A percentile compares a stretch with the other conserved stretches of the same genome.
phyloP scores from a whole-genome alignment of 2,797 vertebrate genomes.

The Pantherophis alleghaniensis region DNA sequence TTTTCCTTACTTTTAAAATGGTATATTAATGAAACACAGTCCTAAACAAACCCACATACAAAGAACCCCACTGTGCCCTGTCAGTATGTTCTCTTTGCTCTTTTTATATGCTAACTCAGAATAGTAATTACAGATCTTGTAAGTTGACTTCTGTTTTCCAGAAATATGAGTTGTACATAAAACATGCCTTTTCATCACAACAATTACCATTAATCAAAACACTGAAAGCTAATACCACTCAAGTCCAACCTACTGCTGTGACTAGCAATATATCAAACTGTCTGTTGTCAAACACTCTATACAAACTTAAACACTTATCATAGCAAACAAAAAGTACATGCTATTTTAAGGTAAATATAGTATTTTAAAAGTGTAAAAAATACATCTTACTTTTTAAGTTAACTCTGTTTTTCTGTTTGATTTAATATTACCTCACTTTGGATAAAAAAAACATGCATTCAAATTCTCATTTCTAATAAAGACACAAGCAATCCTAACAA shows the following conservation, averaged over 20 bases:
- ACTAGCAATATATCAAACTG: slow-evolving; percentile 84
- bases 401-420: slow-evolving; percentile 64
- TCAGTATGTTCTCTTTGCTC: slow-evolving; percentile 65
- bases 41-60: slow-evolving; percentile 55
- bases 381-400: slow-evolving; percentile 54
- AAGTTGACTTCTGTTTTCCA: slow-evolving; percentile 80
- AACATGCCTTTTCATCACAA: slow-evolving; percentile 80
- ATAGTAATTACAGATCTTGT: slow-evolving; percentile 78
- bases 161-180: slow-evolving; percentile 77
- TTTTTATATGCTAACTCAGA: slow-evolving; percentile 75
- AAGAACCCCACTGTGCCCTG: slow-evolving; percentile 64
- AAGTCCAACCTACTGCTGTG: slow-evolving; percentile 83
- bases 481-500: slow-evolving; percentile 30
- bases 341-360: slow-evolving; percentile 76
- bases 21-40: slow-evolving; percentile 68
- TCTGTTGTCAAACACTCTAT: slow-evolving; percentile 82
- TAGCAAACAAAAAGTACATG: slow-evolving; percentile 76
- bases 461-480: slow-evolving; percentile 44
- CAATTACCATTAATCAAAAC: slow-evolving; percentile 88
- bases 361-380: slow-evolving; percentile 41
- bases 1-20: slow-evolving; percentile 68
- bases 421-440: slow-evolving; percentile 75
- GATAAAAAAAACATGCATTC: slow-evolving; percentile 15
- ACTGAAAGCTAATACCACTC: slow-evolving; percentile 81
- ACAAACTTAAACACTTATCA: slow-evolving; percentile 77